A percentile compares a stretch with the other conserved stretches of the same genome.
Conservation (phyloP, 1,140 invertebrate genomes). For the Nasonia giraulti region DNA sequence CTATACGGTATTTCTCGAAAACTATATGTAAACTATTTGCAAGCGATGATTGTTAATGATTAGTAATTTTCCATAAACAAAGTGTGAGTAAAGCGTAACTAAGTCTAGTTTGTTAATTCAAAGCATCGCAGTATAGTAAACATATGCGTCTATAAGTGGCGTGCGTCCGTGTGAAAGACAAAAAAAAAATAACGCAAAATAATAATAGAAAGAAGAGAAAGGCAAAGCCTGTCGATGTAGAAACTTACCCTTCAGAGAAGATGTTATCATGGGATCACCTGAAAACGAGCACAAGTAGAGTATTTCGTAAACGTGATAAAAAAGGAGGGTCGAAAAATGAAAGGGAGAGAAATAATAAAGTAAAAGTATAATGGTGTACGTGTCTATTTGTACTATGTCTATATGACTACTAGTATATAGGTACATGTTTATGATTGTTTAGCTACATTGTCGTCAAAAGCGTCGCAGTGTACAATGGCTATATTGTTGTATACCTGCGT, state of each 20-base stretch:
- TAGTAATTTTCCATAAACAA: neutral
- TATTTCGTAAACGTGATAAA: constrained; percentile 25
- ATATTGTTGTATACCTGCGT: too few relatives aligned
- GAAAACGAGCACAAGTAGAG: constrained; percentile 69
- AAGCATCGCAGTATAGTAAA: neutral
- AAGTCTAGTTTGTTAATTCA: neutral
- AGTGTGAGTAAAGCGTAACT: neutral
- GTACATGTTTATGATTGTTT: neutral
- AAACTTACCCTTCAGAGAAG: constrained; percentile 74
- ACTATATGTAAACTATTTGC: too few relatives aligned
- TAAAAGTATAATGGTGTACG: neutral
- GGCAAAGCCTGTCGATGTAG: constrained; percentile 59
- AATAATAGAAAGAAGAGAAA: constrained; percentile 29
- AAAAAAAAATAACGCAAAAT: constrained; percentile 53
- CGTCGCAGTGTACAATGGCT: too few relatives aligned
- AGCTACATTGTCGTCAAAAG: neutral
- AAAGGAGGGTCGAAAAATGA: neutral
- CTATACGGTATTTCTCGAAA: too few relatives aligned
- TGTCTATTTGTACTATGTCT: neutral
- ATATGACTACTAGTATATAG: neutral
- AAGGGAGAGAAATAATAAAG: neutral
- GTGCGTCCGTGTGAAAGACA: constrained; percentile 33
- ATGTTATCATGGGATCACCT: constrained; percentile 76
- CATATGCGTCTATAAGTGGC: constrained; percentile 54
- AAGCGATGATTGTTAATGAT: neutral